Evolutionary conservation across 2,888 invertebrate genomes (phyloP), one percentile per base, ranked within the genome.

Genomic region (Tenthredo amoena): DNA sequence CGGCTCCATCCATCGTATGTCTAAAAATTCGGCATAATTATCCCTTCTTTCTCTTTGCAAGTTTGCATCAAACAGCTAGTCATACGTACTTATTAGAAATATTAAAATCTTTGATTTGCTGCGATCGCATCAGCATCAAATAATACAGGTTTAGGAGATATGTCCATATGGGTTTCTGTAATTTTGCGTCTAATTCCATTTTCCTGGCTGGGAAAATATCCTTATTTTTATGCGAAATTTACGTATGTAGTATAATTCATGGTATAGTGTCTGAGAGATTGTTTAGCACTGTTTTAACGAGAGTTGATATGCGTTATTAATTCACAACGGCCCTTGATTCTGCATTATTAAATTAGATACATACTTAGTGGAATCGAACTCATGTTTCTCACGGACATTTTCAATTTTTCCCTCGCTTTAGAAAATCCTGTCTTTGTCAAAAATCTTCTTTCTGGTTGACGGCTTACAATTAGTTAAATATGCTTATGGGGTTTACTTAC

Each of bases 401-500:
- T 31, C 77, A 55, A 55, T 31, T 15, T 21, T 77, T 79, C 21
- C n/a, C 62, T 31, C 40, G 34, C 79, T 40, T 58, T 79, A 58
- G 26, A 79, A 62, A 79, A 55, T 50, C 18, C 76, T 55, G 76
- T 77, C 31, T 55, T 34, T 31, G 50, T 74, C 76, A 85, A 83
- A 88, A 87, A 85, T 85, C 85, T 88, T 87, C 86, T 90, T 89
- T 90, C 89, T 91, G 89, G 90, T 88, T 90, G 88, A 87, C 89
- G 88, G 90, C 89, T 90, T 90, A 79, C 55, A 62, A 58, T 79
- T 43, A 87, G 88, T 89, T 89, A 87, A 89, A 90, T 87, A 89
- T 89, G 91, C 90, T 91, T 90, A 86, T 90, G 89, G 89, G 90
- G 85, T 74, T 84, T 87, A 89, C 88, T 89, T 85, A 88, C 89